Evolutionary conservation across 2,797 vertebrate species (phyloP).

Genomic region (Tamandua tetradactyla): DNA sequence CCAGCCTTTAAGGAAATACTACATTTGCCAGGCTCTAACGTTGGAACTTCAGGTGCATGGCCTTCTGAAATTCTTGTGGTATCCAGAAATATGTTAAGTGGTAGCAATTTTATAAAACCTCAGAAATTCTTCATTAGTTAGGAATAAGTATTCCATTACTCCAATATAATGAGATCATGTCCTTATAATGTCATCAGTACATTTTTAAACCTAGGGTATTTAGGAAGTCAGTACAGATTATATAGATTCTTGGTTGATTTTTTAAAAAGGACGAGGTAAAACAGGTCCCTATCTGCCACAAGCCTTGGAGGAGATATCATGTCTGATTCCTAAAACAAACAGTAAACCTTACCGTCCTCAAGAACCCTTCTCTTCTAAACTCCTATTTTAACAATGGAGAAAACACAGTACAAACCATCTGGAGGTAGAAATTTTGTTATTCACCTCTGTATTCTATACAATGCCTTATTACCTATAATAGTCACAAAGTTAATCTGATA

Average conservation of each 20-base stretch:
- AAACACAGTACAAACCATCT: not conserved
- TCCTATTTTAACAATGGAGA: not conserved
- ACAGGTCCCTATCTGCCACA: no score
- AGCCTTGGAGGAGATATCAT: no score
- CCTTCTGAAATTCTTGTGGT: not conserved
- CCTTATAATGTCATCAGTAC: not conserved
- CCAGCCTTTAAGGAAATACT: not conserved
- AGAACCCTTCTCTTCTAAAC: conserved; percentile 41
- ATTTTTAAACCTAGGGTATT: not conserved
- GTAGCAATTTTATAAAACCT: conserved; percentile 16
- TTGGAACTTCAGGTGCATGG: not conserved
- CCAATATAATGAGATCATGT: not conserved
- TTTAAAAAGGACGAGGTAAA: conserved; percentile 4
- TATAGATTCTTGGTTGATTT: conserved; percentile 4
- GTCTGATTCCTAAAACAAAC: conserved; percentile 10
- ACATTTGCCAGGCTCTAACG: not conserved
- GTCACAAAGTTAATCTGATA: conserved; percentile 8
- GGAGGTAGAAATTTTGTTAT: not conserved
- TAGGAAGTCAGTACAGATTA: conserved; percentile 25
- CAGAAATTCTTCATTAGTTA: conserved; percentile 14
- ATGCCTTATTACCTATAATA: not conserved
- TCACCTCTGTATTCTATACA: not conserved
- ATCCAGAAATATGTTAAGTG: not conserved
- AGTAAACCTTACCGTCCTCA: conserved; percentile 10
- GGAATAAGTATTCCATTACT: conserved; percentile 12